Conservation (phyloP, 1,140 invertebrate genomes). For the Hestina assimilis region DNA sequence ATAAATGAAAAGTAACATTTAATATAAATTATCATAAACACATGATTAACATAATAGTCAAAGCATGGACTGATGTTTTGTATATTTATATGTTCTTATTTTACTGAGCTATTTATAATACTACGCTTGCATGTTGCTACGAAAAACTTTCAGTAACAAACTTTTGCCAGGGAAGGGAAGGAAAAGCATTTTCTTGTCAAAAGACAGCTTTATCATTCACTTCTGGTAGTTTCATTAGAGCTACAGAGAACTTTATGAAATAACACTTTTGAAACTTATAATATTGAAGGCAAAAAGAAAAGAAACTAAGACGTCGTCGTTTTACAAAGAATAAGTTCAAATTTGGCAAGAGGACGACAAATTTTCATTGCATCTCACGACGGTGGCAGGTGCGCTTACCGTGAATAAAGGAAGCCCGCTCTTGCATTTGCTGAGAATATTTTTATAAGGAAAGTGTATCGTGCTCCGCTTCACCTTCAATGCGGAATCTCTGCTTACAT, state of each 20-base stretch:
- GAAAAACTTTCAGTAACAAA: constrained; percentile 6
- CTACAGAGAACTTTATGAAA: constrained; percentile 36
- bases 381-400: constrained; percentile 52
- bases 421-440: constrained; percentile 46
- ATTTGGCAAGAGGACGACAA: constrained; percentile 59
- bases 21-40: too few relatives aligned
- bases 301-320: constrained; percentile 38
- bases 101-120: too few relatives aligned
- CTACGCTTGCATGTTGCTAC: not conserved
- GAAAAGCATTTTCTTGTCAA: constrained; percentile 3
- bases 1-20: too few relatives aligned
- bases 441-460: constrained; percentile 54
- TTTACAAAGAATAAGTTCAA: constrained; percentile 53
- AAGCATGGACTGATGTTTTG: too few relatives aligned
- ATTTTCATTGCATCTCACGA: constrained; percentile 53
- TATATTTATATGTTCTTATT: too few relatives aligned
- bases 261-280: constrained; percentile 31
- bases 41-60: too few relatives aligned
- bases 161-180: constrained; percentile 1
- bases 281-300: constrained; percentile 38
- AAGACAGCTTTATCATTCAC: constrained; percentile 12
- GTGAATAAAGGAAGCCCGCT: constrained; percentile 53
- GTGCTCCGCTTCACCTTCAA: constrained; percentile 6
- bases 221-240: constrained; percentile 35
- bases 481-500: constrained; percentile 6